Conservation (phyloP, 2,797 vertebrate species). For the Cygnus olor region DNA sequence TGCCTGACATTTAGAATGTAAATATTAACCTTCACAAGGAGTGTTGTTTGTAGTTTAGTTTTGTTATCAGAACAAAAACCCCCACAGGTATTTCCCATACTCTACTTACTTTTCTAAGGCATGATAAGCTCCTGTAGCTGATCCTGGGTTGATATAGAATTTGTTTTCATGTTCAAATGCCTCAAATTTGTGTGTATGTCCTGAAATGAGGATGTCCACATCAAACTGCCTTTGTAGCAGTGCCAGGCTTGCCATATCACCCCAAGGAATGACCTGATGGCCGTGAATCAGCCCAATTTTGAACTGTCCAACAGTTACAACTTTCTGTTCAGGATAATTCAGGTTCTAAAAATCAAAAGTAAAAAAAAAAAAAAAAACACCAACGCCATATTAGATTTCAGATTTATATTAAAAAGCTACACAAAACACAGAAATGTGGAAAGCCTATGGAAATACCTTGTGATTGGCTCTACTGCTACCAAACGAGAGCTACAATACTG, state of each 20-base stretch:
- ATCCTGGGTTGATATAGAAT: constrained; percentile 99
- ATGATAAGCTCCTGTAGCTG: constrained; percentile 96
- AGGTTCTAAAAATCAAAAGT: constrained; percentile 84
- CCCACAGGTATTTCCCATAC: neutral
- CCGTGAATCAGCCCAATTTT: constrained; percentile 98
- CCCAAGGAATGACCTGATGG: constrained; percentile 98
- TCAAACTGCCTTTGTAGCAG: constrained; percentile 96
- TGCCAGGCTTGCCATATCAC: constrained; percentile 96
- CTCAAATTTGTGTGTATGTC: constrained; percentile 98
- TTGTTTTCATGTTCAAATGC: constrained; percentile 99
- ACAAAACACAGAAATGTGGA: neutral
- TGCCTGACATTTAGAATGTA: neutral
- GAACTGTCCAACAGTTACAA: constrained; percentile 98
- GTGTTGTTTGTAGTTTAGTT: neutral
- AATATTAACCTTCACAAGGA: neutral
- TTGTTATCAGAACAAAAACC: neutral
- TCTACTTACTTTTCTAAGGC: constrained; percentile 92
- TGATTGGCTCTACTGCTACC: neutral
- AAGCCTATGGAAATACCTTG: neutral
- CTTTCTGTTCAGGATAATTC: constrained; percentile 98
- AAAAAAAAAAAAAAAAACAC: neutral
- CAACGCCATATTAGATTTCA: neutral
- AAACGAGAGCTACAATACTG: neutral
- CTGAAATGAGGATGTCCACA: constrained; percentile 98
- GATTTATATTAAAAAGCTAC: neutral